Conservation (phyloP, 1,140 invertebrate species). For the Drosophila persimilis region DNA sequence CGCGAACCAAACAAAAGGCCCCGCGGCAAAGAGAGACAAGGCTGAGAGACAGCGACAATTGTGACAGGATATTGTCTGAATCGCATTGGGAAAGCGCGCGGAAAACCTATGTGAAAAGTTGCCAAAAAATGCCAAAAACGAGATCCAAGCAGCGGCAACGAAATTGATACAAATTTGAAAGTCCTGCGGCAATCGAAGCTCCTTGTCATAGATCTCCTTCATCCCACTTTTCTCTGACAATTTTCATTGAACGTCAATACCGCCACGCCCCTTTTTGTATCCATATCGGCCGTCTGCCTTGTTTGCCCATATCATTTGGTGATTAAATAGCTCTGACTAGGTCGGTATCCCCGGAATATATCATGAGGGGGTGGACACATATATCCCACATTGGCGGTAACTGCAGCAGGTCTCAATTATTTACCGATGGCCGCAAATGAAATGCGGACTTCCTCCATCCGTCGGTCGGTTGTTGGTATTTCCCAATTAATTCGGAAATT, state of each 20-base stretch:
- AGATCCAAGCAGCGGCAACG: slow-evolving; percentile 5
- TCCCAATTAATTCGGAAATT: slow-evolving; percentile 34
- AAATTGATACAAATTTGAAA: slow-evolving; percentile 1
- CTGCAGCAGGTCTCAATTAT: slow-evolving; percentile 44
- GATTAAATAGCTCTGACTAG: slow-evolving; percentile 37
- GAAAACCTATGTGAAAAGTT: slow-evolving; percentile 12
- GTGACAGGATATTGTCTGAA: slow-evolving; percentile 6
- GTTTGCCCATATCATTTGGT: slow-evolving; percentile 34
- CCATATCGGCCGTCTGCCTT: slow-evolving; percentile 10
- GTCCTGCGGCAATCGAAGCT: background rate
- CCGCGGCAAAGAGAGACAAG: background rate
- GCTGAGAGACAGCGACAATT: background rate
- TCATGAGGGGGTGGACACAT: slow-evolving; percentile 2
- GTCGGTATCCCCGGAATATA: slow-evolving; percentile 15
- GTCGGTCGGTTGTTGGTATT: slow-evolving; percentile 13
- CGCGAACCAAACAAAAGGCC: slow-evolving; percentile 1
- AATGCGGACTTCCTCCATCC: slow-evolving; percentile 2
- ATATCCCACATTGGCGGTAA: slow-evolving; percentile 17
- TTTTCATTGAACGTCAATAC: slow-evolving; percentile 6
- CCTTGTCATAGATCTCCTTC: background rate
- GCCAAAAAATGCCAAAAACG: slow-evolving; percentile 18
- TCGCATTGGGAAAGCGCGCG: background rate
- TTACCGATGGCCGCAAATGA: slow-evolving; percentile 47
- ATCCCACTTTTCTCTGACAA: background rate
- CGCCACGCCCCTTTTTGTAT: slow-evolving; percentile 12